Evolutionary conservation across 2,113 vertebrate genomes (phyloP), one percentile per base, ranked within the genome.

Genomic region (Aleadryas rufinucha): DNA sequence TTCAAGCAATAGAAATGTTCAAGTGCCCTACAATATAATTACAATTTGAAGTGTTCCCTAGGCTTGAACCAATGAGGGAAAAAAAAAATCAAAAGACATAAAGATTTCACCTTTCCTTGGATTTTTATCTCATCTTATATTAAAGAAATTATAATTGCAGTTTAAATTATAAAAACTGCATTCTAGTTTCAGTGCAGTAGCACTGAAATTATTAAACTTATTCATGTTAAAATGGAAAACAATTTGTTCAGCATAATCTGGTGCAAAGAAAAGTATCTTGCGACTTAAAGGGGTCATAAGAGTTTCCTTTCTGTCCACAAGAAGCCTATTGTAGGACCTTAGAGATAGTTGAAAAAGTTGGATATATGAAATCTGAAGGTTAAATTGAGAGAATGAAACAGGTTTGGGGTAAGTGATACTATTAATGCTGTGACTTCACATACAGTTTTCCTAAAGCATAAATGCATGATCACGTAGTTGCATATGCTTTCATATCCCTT

Each of bases 181-280:
- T 60, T 95, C 53, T 88, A n/a, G 30, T 84, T 97, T 95, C 42
- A 60, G 68, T 64, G 66, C 57, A 84, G n/a, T 60, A 64, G 12
- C 61, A 85, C 39, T 80, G 74, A 97, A 95, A 95, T 93, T 78
- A 77, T 96, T 89, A 85, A 89, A 84, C 33, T 84, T 90, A 87
- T 81, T 97, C 68, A 89, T 90, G 69, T 95, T 97, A 94, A 97
- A 96, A 92, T 20, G 37, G 71, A 95, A 77, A 96, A 81, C 83
- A 94, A 94, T 97, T 94, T 97, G 70, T 96, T 97, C 91, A 95
- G 81, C 83, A 94, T 95, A 95, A 96, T 89, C 86, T 95, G 41
- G 64, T 91, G 83, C 71, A 89, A 97, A 94, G 17, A 92, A 97
- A 97, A 96, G 95, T 92, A 82, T 74, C 83, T 95, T 89, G 41